Percentiles rank a stretch among this genome's conserved stretches.
Conservation (phyloP, 2,113 vertebrate genomes). For the Cervus canadensis region DNA sequence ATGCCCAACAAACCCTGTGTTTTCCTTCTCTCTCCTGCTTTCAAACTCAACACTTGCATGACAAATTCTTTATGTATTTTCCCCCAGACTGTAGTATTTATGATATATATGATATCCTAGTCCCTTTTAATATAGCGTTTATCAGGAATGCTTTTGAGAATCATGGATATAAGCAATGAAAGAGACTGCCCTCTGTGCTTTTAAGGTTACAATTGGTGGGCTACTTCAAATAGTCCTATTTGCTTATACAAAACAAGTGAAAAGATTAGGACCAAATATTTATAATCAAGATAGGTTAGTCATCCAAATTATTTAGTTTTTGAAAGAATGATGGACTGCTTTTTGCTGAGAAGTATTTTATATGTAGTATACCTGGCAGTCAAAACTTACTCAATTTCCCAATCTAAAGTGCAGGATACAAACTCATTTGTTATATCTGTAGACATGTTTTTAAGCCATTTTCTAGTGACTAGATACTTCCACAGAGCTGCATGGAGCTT, state of each 20-base stretch:
- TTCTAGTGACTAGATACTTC: conserved; percentile 3
- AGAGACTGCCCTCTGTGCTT: conserved; percentile 45
- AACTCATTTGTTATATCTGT: not conserved
- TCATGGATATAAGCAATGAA: conserved; percentile 56
- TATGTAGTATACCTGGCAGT: not conserved
- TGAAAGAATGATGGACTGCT: not conserved
- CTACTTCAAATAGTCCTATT: conserved; percentile 56
- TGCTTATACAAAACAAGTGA: conserved; percentile 68
- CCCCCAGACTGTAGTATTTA: conserved; percentile 22
- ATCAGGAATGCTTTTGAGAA: conserved; percentile 50
- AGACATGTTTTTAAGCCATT: not conserved
- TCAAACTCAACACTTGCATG: not conserved
- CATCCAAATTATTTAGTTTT: conserved; percentile 31
- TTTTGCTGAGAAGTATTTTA: not conserved
- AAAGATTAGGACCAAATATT: conserved; percentile 50
- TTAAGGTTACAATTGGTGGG: conserved; percentile 63
- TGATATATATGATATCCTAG: conserved; percentile 37
- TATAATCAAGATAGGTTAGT: conserved; percentile 4
- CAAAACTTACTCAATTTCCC: not conserved
- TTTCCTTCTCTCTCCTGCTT: conserved; percentile 6
- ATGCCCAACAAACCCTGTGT: not conserved
- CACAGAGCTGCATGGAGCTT: not conserved
- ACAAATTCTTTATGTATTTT: conserved; percentile 53
- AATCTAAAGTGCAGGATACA: not conserved
- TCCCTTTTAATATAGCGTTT: conserved; percentile 32